Percentiles rank a stretch among this genome's conserved stretches.
Evolutionary conservation across 2,797 vertebrate genomes (phyloP).

Genomic region (Anolis apletophallus): DNA sequence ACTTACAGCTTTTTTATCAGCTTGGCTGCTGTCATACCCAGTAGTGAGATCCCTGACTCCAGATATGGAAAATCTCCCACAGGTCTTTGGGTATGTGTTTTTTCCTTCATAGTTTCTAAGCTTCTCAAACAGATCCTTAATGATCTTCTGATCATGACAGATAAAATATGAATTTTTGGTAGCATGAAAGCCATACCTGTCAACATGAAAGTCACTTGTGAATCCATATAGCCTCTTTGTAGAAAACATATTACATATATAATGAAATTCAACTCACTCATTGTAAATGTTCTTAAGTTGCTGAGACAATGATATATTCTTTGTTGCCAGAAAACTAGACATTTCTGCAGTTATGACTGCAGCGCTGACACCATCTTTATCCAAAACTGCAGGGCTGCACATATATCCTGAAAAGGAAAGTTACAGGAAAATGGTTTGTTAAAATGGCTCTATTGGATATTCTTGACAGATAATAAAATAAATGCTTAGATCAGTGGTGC

Average conservation of each 20-base stretch:
- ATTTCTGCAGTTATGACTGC: conserved; percentile 93
- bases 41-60: conserved; percentile 92
- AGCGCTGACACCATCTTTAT: conserved; percentile 97
- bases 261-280: conserved; percentile 83
- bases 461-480: not conserved
- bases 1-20: conserved; percentile 91
- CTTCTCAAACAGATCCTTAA: conserved; percentile 87
- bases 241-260: not conserved
- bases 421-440: not conserved
- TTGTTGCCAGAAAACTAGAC: conserved; percentile 87
- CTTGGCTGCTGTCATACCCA: conserved; percentile 90
- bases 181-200: conserved; percentile 95
- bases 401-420: conserved; percentile 89
- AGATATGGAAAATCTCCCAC: conserved; percentile 87
- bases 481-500: too few relatives aligned
- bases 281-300: conserved; percentile 90
- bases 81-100: conserved; percentile 87
- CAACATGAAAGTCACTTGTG: conserved; percentile 37
- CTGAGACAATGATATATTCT: conserved; percentile 86
- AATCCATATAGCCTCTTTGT: not conserved
- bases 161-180: conserved; percentile 97
- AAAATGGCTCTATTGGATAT: not conserved
- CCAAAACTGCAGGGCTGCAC: conserved; percentile 94
- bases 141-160: conserved; percentile 90
- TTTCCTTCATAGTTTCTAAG: conserved; percentile 87